Conservation (phyloP, 2,113 vertebrate genomes). For the Petrocephalus zakoni region DNA sequence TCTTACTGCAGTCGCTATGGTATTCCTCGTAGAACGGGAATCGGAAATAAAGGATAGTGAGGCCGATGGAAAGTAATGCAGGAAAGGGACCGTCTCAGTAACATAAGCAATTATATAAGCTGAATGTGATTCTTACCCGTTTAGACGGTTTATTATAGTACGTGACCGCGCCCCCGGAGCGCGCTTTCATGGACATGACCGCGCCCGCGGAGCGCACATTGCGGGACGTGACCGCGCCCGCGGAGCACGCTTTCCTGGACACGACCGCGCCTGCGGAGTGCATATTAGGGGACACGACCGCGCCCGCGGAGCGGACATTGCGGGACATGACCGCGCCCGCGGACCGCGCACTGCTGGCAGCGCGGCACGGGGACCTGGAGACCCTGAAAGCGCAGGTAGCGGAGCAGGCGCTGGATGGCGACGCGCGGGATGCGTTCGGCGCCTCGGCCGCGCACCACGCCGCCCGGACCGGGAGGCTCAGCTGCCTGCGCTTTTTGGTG, state of each 20-base stretch:
- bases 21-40: neutral
- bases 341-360: slow-evolving; percentile 73
- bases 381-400: slow-evolving; percentile 61
- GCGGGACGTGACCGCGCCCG: slow-evolving; percentile 56
- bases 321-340: slow-evolving; percentile 59
- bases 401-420: slow-evolving; percentile 54
- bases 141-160: neutral
- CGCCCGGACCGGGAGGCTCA: slow-evolving; percentile 75
- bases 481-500: slow-evolving; percentile 79
- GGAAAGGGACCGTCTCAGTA: neutral
- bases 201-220: too few species aligned
- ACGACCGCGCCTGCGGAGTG: too few species aligned
- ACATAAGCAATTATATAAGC: neutral
- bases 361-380: slow-evolving; percentile 75
- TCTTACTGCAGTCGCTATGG: neutral
- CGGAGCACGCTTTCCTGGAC: too few species aligned
- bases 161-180: too few species aligned
- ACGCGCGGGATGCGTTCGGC: slow-evolving; percentile 71
- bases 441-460: slow-evolving; percentile 83
- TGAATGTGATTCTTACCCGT: neutral
- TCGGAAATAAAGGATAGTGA: neutral
- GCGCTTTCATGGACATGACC: too few species aligned
- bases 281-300: too few species aligned
- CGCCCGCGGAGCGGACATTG: neutral
- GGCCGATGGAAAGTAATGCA: neutral